phyloP scores from a whole-genome alignment of 2,797 vertebrate genomes.

The Myripristis jacobus region DNA sequence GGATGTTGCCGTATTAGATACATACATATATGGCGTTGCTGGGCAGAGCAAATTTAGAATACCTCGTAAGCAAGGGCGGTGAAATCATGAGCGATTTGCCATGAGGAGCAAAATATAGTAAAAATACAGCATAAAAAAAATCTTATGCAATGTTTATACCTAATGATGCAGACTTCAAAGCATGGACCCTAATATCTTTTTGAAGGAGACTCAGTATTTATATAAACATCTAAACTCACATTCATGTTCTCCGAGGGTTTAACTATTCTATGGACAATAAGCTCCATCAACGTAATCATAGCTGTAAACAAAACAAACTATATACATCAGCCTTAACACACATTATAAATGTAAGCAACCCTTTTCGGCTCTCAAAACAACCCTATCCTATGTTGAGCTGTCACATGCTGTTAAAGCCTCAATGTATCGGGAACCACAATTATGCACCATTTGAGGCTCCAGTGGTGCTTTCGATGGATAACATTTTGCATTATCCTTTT shows the following conservation, averaged over 20 bases:
- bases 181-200: too few relatives aligned
- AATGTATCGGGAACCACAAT: not conserved
- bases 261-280: not conserved
- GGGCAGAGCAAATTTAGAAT: constrained; percentile 15
- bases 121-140: too few relatives aligned
- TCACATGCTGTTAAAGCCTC: too few relatives aligned
- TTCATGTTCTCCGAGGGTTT: not conserved
- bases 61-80: not conserved
- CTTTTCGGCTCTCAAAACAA: too few relatives aligned
- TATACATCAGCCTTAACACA: too few relatives aligned
- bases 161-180: not conserved
- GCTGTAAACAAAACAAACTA: too few relatives aligned
- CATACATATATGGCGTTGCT: too few relatives aligned
- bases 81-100: constrained; percentile 1
- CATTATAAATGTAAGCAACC: not conserved
- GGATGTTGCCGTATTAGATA: not conserved
- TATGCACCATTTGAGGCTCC: not conserved
- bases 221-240: not conserved
- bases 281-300: not conserved
- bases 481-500: not conserved
- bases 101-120: too few relatives aligned
- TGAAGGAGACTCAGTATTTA: too few relatives aligned
- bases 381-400: too few relatives aligned
- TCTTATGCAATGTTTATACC: not conserved
- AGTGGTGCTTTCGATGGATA: not conserved